phyloP scores from a whole-genome alignment of 1,140 invertebrate species.

The Ips nitidus region DNA sequence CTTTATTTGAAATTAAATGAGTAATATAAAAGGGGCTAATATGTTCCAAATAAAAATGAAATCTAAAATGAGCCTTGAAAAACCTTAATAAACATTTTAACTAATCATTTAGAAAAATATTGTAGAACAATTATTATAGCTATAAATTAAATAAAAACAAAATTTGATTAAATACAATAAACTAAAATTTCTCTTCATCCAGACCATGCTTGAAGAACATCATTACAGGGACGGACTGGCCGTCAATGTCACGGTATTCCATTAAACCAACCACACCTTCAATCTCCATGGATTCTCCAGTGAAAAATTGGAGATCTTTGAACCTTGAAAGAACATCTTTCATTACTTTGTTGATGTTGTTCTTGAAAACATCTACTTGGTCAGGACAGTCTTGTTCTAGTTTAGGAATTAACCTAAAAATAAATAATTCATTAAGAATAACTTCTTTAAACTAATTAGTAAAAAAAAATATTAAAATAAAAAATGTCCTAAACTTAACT shows the following conservation, averaged over 20 bases:
- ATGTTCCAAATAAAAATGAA: too few relatives aligned
- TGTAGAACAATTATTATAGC: too few relatives aligned
- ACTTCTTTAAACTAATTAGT: conserved; percentile 2
- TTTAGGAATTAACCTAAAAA: conserved; percentile 74
- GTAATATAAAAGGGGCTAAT: too few relatives aligned
- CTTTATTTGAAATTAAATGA: too few relatives aligned
- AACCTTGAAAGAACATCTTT: conserved; percentile 90
- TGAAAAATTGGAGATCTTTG: conserved; percentile 93
- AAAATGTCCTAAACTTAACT: conserved; percentile 26
- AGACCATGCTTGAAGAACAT: conserved; percentile 97
- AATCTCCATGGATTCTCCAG: conserved; percentile 91
- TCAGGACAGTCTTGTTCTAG: conserved; percentile 77
- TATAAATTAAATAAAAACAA: too few relatives aligned
- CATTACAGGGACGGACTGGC: conserved; percentile 77
- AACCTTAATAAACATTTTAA: too few relatives aligned
- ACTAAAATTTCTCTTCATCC: conserved; percentile 90
- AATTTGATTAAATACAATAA: not conserved
- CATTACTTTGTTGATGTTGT: conserved; percentile 93
- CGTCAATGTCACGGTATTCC: conserved; percentile 90
- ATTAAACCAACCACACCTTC: conserved; percentile 92
- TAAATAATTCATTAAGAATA: conserved; percentile 2
- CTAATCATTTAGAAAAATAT: too few relatives aligned
- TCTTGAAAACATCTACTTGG: conserved; percentile 86
- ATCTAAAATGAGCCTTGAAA: too few relatives aligned
- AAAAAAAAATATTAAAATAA: conserved; percentile 26